Evolutionary conservation across 2,888 invertebrate species (phyloP), one percentile per base, ranked within the genome.

Genomic region (Drosophila dives): DNA sequence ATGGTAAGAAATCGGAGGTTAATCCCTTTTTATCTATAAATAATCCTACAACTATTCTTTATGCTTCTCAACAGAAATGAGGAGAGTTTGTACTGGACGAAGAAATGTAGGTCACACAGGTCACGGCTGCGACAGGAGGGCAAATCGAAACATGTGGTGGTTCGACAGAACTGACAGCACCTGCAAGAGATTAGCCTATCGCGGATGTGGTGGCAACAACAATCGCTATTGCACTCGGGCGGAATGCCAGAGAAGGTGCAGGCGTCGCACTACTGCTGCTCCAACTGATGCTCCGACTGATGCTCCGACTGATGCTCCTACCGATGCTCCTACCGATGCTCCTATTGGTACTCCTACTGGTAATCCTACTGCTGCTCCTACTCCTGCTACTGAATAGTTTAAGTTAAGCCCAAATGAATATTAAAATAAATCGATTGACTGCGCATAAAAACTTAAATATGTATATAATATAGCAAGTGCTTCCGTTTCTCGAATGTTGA

Each of bases 101-200:
- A 33, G 23, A 6, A 17, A 36, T 15, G 54, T 11, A 3, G 36
- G 48, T 23, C 0, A 1, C 17, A 3, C 0, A 20, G 45, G 12
- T n/a, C 3, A 0, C 7, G 12, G 3, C 8, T 51, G 54, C 36
- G 2, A 0, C 0, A 11, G 6, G 15, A 11, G 5, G 45, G 26
- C 15, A 36, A 64, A 64, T n/a, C 3, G 0, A 4, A 15, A 17
- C 0, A 77, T 75, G 73, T 77, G 78, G 66, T 75, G 53, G 56
- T 76, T 29, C n/a, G 74, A 73, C 38, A 8, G 20, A 3, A 7
- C 0, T 0, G 3, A 20, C 6, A 32, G 49, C 0, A n/a, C 23
- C 54, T 67, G 70, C 50, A 50, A 33, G 38, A 34, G 0, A 7
- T 1, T 70, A 38, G 2, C 8, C 7, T 68, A 45, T 34, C 55